Evolutionary conservation across 2,888 invertebrate genomes (phyloP), one percentile per base, ranked within the genome.

Genomic region (Lathronympha strigana): DNA sequence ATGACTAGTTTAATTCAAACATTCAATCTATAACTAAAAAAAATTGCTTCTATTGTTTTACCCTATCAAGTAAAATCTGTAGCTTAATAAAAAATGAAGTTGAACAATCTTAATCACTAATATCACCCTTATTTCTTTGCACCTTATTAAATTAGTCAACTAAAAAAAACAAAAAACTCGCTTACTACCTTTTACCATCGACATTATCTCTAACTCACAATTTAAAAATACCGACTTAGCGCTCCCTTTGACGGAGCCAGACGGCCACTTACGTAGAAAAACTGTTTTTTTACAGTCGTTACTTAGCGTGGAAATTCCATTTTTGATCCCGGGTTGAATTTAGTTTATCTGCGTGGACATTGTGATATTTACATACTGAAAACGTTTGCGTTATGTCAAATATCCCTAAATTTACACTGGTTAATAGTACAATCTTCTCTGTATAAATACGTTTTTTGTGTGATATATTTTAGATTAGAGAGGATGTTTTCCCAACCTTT

Each of bases 201-300:
- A 54, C 78, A 77, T 77, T 80, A 80, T 76, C 77, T 74, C 68
- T 73, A 71, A 73, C 77, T 72, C 74, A 76, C 77, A 83, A 79
- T 82, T 79, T 78, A 78, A 83, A 83, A 81, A 40, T 66, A 60
- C 61, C 60, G 60, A 66, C 66, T 66, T 66, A 61, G 60, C 60
- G 45, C 47, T 64, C 51, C 84, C 87, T 88, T 88, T 88, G 87
- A 84, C 77, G 83, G 74, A 77, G 84, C 82, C 84, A 85, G 85
- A 81, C 86, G 77, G 79, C 83, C 86, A 87, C 87, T 88, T 85
- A 83, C 82, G 79, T 74, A 76, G 79, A 77, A 82, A 79, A 84
- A 85, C 79, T 77, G 80, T 77, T 73, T 81, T 77, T 50, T 81
- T 84, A 76, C 77, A 73, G 49, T 28, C 55, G 49, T 57, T 53